Percentiles rank a stretch among this genome's conserved stretches.
Evolutionary conservation across 2,888 invertebrate genomes (phyloP).

Genomic region (Itoplectis maculator): DNA sequence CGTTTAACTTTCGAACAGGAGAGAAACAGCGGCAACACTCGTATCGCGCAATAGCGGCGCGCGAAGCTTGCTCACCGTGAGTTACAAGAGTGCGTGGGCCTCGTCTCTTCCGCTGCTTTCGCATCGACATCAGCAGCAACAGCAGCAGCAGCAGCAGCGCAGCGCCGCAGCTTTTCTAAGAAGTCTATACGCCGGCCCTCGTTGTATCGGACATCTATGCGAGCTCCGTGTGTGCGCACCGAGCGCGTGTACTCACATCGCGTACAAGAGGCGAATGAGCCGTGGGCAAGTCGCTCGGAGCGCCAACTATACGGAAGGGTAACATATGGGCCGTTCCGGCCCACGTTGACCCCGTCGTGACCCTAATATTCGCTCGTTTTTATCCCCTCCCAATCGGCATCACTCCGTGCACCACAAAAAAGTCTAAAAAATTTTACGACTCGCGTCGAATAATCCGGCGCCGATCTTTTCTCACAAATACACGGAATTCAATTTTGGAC

Average conservation of each 20-base stretch:
- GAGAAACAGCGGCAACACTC: conserved; percentile 29
- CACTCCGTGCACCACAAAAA: not conserved
- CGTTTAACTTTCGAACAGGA: conserved; percentile 53
- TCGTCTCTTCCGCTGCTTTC: conserved; percentile 57
- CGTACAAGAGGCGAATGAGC: conserved; percentile 45
- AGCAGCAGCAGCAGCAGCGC: conserved; percentile 41
- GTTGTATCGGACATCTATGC: conserved; percentile 30
- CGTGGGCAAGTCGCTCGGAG: conserved; percentile 57
- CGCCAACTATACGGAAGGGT: conserved; percentile 65
- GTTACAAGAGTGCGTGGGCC: conserved; percentile 67
- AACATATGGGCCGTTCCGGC: conserved; percentile 65
- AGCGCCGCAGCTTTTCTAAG: conserved; percentile 61
- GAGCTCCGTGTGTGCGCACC: not conserved
- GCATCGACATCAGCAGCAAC: conserved; percentile 46
- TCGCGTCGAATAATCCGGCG: not conserved
- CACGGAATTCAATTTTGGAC: not conserved
- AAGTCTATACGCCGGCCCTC: conserved; percentile 51
- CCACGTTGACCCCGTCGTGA: conserved; percentile 10
- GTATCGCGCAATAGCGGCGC: conserved; percentile 16
- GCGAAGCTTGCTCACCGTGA: conserved; percentile 42
- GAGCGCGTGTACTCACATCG: conserved; percentile 8
- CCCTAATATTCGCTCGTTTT: not conserved
- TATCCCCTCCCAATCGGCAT: not conserved
- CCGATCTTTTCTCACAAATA: not conserved
- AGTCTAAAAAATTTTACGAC: not conserved